Evolutionary conservation across 2,113 vertebrate species (phyloP).

Genomic region (Nerophis ophidion): DNA sequence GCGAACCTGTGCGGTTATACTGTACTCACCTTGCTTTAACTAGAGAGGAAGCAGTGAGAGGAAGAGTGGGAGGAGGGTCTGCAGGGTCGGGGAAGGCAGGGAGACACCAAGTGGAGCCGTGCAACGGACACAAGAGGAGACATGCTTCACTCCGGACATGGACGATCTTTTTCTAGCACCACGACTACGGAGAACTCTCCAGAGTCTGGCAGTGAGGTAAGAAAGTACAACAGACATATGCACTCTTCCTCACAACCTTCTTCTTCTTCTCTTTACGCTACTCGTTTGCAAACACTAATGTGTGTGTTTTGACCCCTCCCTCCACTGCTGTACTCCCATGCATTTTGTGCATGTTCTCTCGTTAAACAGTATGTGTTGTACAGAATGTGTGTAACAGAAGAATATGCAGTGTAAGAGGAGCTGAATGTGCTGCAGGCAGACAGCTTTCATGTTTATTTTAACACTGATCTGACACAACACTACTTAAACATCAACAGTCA

Average conservation of each 20-base stretch:
- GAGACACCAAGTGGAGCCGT: conserved; percentile 16
- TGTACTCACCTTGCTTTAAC: conserved; percentile 19
- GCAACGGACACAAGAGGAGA: conserved; percentile 58
- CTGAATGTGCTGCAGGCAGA: conserved; percentile 37
- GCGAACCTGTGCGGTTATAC: conserved; percentile 23
- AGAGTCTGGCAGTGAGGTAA: conserved; percentile 59
- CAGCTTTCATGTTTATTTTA: conserved; percentile 71
- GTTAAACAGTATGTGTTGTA: conserved; percentile 10
- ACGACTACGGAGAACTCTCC: conserved; percentile 54
- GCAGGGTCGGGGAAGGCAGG: conserved; percentile 36
- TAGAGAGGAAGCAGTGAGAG: conserved; percentile 52
- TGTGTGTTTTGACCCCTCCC: conserved; percentile 1
- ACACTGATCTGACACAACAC: conserved; percentile 50
- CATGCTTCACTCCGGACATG: conserved; percentile 65
- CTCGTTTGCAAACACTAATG: conserved; percentile 2
- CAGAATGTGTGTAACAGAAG: neutral
- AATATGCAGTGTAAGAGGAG: conserved; percentile 46
- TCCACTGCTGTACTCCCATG: conserved; percentile 11
- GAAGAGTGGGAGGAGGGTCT: conserved; percentile 55
- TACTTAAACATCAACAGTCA: neutral
- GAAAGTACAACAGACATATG: conserved; percentile 20
- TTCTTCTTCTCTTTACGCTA: neutral
- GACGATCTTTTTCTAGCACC: conserved; percentile 50
- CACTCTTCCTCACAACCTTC: neutral
- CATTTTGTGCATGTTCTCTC: neutral